These are phyloP conservation scores for Huso huso DNA, from an alignment of 2,797 vertebrate species.

Conservation along the genomic window DNA sequence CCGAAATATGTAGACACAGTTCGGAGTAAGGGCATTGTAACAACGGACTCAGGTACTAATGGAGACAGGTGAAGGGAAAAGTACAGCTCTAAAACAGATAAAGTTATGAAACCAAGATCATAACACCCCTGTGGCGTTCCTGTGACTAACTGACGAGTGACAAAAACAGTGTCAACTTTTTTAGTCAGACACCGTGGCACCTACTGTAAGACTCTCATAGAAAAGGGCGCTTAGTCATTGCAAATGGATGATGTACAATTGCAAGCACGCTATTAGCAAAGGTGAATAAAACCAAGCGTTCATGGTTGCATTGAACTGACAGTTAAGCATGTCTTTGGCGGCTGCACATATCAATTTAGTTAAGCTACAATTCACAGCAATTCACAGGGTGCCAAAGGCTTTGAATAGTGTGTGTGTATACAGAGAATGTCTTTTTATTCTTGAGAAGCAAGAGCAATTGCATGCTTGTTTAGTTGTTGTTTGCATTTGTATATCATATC, in stretches of 20 bases:
- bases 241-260: constrained; percentile 19
- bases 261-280: constrained; percentile 30
- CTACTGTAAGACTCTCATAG: constrained; percentile 13
- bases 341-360: too few relatives aligned
- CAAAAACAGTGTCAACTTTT: constrained; percentile 28
- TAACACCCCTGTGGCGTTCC: constrained; percentile 20
- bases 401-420: too few relatives aligned
- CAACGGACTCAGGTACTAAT: constrained; percentile 51
- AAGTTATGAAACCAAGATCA: constrained; percentile 22
- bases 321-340: too few relatives aligned
- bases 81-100: constrained; percentile 35
- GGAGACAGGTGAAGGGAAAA: constrained; percentile 42
- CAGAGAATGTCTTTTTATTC: too few relatives aligned
- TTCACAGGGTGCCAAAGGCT: too few relatives aligned
- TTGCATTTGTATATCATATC: too few relatives aligned
- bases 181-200: constrained; percentile 37
- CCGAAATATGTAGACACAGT: constrained; percentile 41
- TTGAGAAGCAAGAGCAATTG: too few relatives aligned
- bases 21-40: constrained; percentile 36
- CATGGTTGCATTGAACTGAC: too few relatives aligned
- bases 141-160: constrained; percentile 28
- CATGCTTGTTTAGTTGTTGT: too few relatives aligned
- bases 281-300: background rate
- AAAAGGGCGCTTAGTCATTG: constrained; percentile 16
- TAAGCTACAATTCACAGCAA: too few relatives aligned